phyloP scores from a whole-genome alignment of 2,113 vertebrate species.

The Crotalus horridus region DNA sequence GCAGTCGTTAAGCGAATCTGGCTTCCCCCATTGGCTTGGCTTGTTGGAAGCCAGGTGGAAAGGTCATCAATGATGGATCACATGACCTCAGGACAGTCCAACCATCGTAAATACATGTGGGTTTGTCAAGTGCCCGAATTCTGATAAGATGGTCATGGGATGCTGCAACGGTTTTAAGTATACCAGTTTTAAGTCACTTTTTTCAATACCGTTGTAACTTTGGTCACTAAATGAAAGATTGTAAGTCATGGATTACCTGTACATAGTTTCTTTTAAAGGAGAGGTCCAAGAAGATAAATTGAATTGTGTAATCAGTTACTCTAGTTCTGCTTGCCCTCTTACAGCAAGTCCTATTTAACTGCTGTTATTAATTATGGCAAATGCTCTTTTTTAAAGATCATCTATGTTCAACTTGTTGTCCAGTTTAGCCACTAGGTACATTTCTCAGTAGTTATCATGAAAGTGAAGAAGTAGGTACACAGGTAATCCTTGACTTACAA shows the following conservation, averaged over 20 bases:
- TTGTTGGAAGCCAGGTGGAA: neutral
- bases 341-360: conserved; percentile 26
- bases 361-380: conserved; percentile 1
- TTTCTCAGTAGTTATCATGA: neutral
- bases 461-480: conserved; percentile 32
- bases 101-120: neutral
- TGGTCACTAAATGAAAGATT: neutral
- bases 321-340: conserved; percentile 25
- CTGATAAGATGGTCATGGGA: neutral
- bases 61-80: neutral
- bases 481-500: neutral
- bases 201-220: neutral
- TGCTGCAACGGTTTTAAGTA: neutral
- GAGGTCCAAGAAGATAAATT: neutral
- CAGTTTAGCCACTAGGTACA: neutral
- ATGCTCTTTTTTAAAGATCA: conserved; percentile 1
- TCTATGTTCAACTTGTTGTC: neutral
- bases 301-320: conserved; percentile 34
- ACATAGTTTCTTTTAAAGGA: neutral
- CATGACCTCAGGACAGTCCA: neutral
- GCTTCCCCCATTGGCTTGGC: neutral
- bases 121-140: neutral
- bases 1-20: neutral
- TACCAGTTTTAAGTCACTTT: neutral
- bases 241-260: neutral